These are phyloP conservation scores for Bradynema listronoti DNA, from an alignment of 1,140 invertebrate genomes.

Conservation along the genomic window DNA sequence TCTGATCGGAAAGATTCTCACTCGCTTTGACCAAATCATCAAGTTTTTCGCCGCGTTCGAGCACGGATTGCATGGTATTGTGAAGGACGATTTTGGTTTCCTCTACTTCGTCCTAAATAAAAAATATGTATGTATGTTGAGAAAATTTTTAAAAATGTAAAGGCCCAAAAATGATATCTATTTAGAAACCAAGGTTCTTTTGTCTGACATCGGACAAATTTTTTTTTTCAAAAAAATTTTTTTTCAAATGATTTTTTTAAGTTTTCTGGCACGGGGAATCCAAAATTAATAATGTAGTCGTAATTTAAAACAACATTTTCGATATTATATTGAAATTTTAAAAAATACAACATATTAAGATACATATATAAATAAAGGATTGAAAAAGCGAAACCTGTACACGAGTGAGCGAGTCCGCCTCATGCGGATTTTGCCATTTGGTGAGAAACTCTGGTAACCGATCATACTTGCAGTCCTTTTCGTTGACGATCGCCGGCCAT, in stretches of 20 bases:
- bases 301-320: no score
- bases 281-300: no score
- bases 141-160: no score
- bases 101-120: conserved; percentile 74
- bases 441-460: conserved; percentile 72
- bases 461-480: conserved; percentile 58
- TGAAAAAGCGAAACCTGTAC: conserved; percentile 72
- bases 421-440: conserved; percentile 89
- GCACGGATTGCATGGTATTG: conserved; percentile 86
- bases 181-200: no score
- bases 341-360: no score
- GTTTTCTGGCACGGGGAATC: no score
- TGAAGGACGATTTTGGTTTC: conserved; percentile 99
- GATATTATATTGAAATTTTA: no score
- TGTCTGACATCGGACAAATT: no score
- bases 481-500: conserved; percentile 67
- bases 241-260: no score
- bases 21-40: conserved; percentile 95
- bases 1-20: conserved; percentile 86
- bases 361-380: not conserved
- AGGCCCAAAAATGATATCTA: no score
- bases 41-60: conserved; percentile 91
- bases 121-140: no score
- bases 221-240: no score
- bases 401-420: conserved; percentile 91